phyloP scores from a whole-genome alignment of 2,113 vertebrate species.

The Barbus barbus region DNA sequence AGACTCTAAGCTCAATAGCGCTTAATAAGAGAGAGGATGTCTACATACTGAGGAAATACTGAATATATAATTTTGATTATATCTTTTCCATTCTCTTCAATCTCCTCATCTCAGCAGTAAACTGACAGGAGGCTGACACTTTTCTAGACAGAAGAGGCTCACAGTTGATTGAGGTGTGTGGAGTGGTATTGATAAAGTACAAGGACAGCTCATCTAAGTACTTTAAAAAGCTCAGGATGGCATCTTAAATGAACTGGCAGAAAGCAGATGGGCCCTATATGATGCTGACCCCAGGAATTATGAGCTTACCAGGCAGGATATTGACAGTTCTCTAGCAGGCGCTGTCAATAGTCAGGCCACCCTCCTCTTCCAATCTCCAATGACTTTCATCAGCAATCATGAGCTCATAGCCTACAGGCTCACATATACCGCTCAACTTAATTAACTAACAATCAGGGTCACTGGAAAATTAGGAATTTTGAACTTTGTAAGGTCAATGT shows the following conservation, averaged over 20 bases:
- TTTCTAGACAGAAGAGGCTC: background rate
- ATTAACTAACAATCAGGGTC: conserved; percentile 43
- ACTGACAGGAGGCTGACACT: background rate
- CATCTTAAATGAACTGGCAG: background rate
- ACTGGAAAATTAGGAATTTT: conserved; percentile 44
- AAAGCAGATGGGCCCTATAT: background rate
- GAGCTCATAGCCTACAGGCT: conserved; percentile 23
- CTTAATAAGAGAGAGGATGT: background rate
- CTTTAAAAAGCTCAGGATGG: background rate
- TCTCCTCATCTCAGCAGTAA: background rate
- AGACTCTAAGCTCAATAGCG: background rate
- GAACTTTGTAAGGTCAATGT: conserved; percentile 14
- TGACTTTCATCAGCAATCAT: conserved; percentile 8
- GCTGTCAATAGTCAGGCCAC: conserved; percentile 37
- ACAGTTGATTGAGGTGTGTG: background rate
- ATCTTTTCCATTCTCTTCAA: too few species aligned
- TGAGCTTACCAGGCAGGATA: conserved; percentile 25
- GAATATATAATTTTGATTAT: too few species aligned
- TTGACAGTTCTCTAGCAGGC: conserved; percentile 39
- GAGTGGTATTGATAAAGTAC: background rate
- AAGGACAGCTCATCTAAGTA: conserved; percentile 2
- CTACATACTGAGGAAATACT: background rate
- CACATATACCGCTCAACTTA: conserved; percentile 12
- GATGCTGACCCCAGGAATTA: conserved; percentile 31
- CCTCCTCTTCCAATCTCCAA: background rate